These are phyloP conservation scores for Myoxocephalus aenaeus DNA, from an alignment of 2,797 vertebrate species.

Conservation along the genomic window DNA sequence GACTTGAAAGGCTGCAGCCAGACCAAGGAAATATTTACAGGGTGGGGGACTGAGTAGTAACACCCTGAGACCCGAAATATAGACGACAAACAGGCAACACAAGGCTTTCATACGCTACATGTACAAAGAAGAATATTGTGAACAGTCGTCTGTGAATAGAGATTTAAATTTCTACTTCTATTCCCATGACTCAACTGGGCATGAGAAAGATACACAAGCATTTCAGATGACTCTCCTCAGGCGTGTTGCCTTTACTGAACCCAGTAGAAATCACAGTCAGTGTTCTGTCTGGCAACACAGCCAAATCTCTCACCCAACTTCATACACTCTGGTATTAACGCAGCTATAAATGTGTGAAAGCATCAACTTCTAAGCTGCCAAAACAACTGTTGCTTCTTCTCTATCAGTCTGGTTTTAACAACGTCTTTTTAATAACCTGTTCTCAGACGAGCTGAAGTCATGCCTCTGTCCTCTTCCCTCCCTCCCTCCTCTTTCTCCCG, in stretches of 20 bases:
- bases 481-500: conserved; percentile 17
- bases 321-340: conserved; percentile 23
- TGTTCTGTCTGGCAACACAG: conserved; percentile 26
- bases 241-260: conserved; percentile 23
- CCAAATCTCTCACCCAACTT: conserved; percentile 17
- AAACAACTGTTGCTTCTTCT: conserved; percentile 29
- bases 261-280: conserved; percentile 40
- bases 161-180: conserved; percentile 22
- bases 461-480: conserved; percentile 22
- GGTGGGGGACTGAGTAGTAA: conserved; percentile 61
- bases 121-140: conserved; percentile 30
- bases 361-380: conserved; percentile 15
- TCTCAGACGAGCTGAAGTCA: conserved; percentile 44
- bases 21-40: conserved; percentile 76
- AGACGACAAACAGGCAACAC: conserved; percentile 55
- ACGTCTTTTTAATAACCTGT: conserved; percentile 26
- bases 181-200: conserved; percentile 21
- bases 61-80: conserved; percentile 57
- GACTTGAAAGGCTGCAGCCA: conserved; percentile 67
- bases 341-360: neutral
- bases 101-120: conserved; percentile 32
- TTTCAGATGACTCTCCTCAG: conserved; percentile 27
- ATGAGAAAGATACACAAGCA: conserved; percentile 39
- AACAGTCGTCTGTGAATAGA: conserved; percentile 30
- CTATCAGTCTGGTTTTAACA: conserved; percentile 26